These are phyloP conservation scores for Progne subis DNA, from an alignment of 2,113 vertebrate genomes.

Conservation along the genomic window DNA sequence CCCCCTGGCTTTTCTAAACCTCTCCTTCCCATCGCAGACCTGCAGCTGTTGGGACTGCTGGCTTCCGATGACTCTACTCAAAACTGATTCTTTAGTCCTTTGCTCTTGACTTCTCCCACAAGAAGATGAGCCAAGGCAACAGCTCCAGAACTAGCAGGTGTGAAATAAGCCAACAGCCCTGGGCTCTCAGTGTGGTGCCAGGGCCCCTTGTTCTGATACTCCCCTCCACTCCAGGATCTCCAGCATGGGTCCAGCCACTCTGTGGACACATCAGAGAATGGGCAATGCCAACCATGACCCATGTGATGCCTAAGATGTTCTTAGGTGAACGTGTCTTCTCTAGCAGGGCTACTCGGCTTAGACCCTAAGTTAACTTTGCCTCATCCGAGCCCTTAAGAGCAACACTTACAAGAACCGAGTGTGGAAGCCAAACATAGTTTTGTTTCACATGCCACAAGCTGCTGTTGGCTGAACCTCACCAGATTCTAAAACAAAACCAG, in stretches of 20 bases:
- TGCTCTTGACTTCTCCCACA: neutral
- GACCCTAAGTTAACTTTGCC: neutral
- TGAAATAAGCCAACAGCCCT: neutral
- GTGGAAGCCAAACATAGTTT: neutral
- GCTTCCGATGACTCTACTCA: neutral
- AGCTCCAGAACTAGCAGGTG: neutral
- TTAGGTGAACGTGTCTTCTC: neutral
- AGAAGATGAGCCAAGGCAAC: neutral
- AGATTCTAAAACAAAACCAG: neutral
- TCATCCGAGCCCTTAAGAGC: neutral
- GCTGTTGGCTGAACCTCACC: neutral
- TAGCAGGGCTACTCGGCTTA: neutral
- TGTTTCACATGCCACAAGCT: neutral
- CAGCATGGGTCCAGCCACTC: neutral
- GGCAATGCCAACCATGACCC: neutral
- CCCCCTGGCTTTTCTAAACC: neutral
- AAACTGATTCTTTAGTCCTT: neutral
- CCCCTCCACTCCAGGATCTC: neutral
- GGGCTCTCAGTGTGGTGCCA: neutral
- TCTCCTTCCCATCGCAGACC: neutral
- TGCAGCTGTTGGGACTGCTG: neutral
- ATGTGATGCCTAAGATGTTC: accelerated
- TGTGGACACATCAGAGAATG: neutral
- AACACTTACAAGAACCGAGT: neutral
- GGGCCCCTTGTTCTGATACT: neutral